These are phyloP conservation scores for Pristionchus fissidentatus DNA, from an alignment of 2,888 invertebrate genomes.

Conservation along the genomic window DNA sequence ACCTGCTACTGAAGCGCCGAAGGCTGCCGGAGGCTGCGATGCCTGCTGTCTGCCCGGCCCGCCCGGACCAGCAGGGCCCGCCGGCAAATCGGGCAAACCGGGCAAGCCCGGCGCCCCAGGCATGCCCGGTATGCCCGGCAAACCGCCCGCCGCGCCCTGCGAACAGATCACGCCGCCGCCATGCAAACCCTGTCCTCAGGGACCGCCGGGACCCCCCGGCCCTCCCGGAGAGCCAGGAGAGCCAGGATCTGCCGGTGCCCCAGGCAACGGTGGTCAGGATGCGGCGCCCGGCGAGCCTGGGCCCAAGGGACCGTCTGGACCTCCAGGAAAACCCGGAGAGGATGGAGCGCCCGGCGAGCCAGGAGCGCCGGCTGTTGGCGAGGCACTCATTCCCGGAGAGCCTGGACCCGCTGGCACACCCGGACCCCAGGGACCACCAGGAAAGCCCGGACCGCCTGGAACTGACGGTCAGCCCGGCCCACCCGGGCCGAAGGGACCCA, in stretches of 20 bases:
- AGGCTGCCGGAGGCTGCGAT: slow-evolving; percentile 49
- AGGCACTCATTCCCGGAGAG: slow-evolving; percentile 55
- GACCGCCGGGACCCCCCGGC: slow-evolving; percentile 60
- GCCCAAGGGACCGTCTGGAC: slow-evolving; percentile 57
- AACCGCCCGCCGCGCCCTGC: slow-evolving; percentile 56
- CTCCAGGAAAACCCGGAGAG: slow-evolving; percentile 58
- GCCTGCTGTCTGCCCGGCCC: slow-evolving; percentile 59
- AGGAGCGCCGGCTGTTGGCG: slow-evolving; percentile 56
- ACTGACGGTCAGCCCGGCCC: slow-evolving; percentile 55
- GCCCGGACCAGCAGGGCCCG: slow-evolving; percentile 58
- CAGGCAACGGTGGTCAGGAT: slow-evolving; percentile 61
- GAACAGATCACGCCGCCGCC: slow-evolving; percentile 60
- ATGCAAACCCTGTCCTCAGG: slow-evolving; percentile 55
- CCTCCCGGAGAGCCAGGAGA: slow-evolving; percentile 64
- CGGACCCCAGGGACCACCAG: slow-evolving; percentile 61
- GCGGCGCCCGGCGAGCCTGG: slow-evolving; percentile 66
- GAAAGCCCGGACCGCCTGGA: slow-evolving; percentile 59
- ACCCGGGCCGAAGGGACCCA: slow-evolving; percentile 57
- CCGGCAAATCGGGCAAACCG: slow-evolving; percentile 59
- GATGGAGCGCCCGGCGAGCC: slow-evolving; percentile 60
- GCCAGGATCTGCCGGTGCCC: slow-evolving; percentile 56
- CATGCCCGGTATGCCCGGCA: slow-evolving; percentile 63
- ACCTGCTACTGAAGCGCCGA: neutral
- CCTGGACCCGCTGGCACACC: slow-evolving; percentile 60
- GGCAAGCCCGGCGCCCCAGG: slow-evolving; percentile 63